phyloP scores from a whole-genome alignment of 2,113 vertebrate species.

The Phoenicopterus ruber region DNA sequence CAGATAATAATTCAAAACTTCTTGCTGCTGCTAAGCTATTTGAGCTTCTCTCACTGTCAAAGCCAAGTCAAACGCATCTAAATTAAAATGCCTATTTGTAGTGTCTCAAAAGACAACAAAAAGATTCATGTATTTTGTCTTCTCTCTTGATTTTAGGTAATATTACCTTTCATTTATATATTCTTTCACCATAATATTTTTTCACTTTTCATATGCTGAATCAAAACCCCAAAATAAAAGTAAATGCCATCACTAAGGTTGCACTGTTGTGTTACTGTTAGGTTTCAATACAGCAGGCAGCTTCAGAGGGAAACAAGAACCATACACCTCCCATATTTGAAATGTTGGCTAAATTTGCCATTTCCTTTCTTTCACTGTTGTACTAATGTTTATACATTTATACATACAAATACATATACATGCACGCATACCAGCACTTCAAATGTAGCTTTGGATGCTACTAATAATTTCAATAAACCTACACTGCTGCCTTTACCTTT shows the following conservation, averaged over 20 bases:
- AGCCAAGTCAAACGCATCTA: neutral
- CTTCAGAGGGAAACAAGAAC: neutral
- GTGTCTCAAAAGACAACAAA: neutral
- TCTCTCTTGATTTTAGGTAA: neutral
- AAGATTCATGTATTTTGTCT: neutral
- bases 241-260: neutral
- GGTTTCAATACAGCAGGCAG: neutral
- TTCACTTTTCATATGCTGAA: neutral
- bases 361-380: neutral
- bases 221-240: neutral
- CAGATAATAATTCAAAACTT: neutral
- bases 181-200: neutral
- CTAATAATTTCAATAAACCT: neutral
- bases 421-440: neutral
- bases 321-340: neutral
- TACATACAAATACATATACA: too few species aligned
- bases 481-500: neutral
- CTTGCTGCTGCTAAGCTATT: constrained; percentile 2
- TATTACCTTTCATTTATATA: neutral
- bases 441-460: neutral
- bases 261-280: neutral
- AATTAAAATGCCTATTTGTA: constrained; percentile 11
- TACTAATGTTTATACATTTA: neutral
- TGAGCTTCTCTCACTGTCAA: neutral
- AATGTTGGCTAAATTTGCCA: neutral